Evolutionary conservation across 2,113 vertebrate genomes (phyloP), one percentile per base, ranked within the genome.

Genomic region (Dicerorhinus sumatrensis): DNA sequence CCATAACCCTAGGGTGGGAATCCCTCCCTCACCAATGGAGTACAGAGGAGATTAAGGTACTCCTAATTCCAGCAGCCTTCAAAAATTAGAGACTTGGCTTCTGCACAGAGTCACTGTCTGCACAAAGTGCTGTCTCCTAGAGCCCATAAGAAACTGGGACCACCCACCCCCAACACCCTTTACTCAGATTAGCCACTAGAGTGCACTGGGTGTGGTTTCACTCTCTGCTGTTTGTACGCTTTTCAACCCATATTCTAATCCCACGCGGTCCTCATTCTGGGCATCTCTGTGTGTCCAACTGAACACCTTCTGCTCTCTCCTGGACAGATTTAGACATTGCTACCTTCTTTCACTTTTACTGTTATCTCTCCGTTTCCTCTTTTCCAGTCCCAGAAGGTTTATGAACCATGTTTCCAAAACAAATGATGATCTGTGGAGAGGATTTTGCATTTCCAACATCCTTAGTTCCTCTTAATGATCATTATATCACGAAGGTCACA

Each of bases 71-170:
- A 62, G 46, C 10, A 33, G 3, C 54, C 70, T 72, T 79, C 13
- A 58, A 79, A 92, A 85, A 27, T 36, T 46, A 92, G 79, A 76
- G n/a, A n/a, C n/a, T 46, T 75, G 77, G 75, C 39, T 90, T 86
- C 39, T 56, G 48, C 23, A 16, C 7, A 63, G 25, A 75, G 13
- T 51, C 23, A 76, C 0, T n/a, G 31, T 39, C 65, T 79, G 29
- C 31, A 79, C 33, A 51, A 58, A 93, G 72, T 62, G 29, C 77
- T 70, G 54, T 31, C 31, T 72, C 36, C 9, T 31, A 42, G 29
- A 42, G 48, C 39, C 54, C 58, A 18, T 0, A 5, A 65, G 29
- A 36, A 75, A 42, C 42, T 13, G 16, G 8, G 25, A 51, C 56
- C 20, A 12, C 5, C 42, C 42, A 42, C n/a, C 1, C 20, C 25